phyloP scores from a whole-genome alignment of 2,113 vertebrate genomes.

The Neolamprologus toae region DNA sequence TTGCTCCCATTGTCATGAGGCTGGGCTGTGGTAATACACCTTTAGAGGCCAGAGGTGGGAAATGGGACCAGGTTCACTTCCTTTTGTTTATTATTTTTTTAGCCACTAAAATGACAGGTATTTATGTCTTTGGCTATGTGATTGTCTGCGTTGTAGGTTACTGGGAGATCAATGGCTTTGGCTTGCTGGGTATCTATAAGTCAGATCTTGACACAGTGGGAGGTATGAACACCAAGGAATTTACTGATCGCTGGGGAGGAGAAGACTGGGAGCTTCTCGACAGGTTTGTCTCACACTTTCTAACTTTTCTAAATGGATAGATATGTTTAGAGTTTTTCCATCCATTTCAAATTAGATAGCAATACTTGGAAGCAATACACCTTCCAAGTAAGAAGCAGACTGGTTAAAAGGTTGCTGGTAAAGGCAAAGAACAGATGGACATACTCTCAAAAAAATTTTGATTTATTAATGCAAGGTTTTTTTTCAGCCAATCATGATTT shows the following conservation, averaged over 20 bases:
- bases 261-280: constrained; percentile 98
- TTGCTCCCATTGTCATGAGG: constrained; percentile 88
- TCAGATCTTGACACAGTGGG: constrained; percentile 86
- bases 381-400: neutral
- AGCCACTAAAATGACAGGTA: neutral
- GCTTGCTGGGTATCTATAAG: constrained; percentile 93
- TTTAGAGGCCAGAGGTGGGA: constrained; percentile 76
- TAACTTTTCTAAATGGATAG: neutral
- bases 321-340: neutral
- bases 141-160: constrained; percentile 72
- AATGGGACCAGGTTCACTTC: constrained; percentile 17
- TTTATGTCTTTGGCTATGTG: neutral
- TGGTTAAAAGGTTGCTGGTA: neutral
- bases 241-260: constrained; percentile 88
- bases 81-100: neutral
- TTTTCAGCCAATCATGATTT: neutral
- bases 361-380: fast-evolving
- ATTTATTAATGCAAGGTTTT: neutral
- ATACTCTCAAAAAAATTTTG: fast-evolving
- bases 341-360: neutral
- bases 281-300: constrained; percentile 69
- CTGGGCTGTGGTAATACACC: constrained; percentile 85
- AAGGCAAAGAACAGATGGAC: neutral
- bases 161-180: constrained; percentile 97
- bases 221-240: constrained; percentile 95